Evolutionary conservation across 2,888 invertebrate species (phyloP), one percentile per base, ranked within the genome.

Genomic region (Salpingus planirostris): DNA sequence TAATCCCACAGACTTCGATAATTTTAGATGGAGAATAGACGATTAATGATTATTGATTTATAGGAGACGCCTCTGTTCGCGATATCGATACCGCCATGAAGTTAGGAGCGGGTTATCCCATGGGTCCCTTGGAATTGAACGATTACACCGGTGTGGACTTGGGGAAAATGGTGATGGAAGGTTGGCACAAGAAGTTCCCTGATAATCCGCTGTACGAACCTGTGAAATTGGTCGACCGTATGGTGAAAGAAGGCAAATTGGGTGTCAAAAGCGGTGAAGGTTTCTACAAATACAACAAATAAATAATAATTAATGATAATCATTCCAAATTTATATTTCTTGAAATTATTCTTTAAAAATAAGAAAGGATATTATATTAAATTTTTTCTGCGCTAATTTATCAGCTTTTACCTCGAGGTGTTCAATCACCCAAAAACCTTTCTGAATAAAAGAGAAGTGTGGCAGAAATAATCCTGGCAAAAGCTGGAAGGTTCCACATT

Each of bases 1-100:
- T n/a, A n/a, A n/a, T n/a, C n/a, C n/a, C n/a, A n/a, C n/a, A n/a
- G n/a, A n/a, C n/a, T n/a, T n/a, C n/a, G n/a, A n/a, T n/a, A n/a
- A n/a, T n/a, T n/a, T n/a, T n/a, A n/a, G n/a, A n/a, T n/a, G n/a
- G n/a, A n/a, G n/a, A n/a, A n/a, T n/a, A n/a, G n/a, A n/a, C n/a
- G n/a, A n/a, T n/a, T n/a, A n/a, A n/a, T n/a, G n/a, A n/a, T n/a
- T n/a, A n/a, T n/a, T n/a, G n/a, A 27, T 21, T 39, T 43, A 12
- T 56, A 76, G 79, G 79, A 14, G 81, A 80, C 59, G 81, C 81
- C 1, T 70, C 78, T 2, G 73, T 79, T 0, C 64, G 70, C 38
- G 91, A 92, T 61, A 84, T 92, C 35, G 92, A 92, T 53, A 78
- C 72, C 6, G 90, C 88, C 0, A 90, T 91, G 90, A 90, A 89